These are phyloP conservation scores for Drosophila paramelanica DNA, from an alignment of 2,888 invertebrate species.

Conservation along the genomic window DNA sequence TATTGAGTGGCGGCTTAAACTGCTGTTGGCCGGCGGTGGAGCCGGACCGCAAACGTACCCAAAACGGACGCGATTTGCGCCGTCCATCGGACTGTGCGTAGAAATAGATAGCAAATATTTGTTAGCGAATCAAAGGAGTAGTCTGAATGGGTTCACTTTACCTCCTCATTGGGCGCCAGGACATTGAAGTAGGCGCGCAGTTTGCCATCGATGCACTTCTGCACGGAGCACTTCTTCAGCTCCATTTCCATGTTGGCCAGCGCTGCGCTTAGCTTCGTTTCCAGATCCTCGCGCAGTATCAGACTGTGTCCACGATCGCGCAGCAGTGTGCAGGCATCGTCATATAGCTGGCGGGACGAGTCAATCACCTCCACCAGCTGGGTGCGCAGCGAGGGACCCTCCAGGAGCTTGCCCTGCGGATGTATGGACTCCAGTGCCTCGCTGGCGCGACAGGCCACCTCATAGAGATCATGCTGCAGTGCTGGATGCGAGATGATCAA, in stretches of 20 bases:
- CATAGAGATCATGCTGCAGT: constrained; percentile 90
- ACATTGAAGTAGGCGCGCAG: constrained; percentile 84
- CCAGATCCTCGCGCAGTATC: constrained; percentile 88
- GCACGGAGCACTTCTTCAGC: constrained; percentile 88
- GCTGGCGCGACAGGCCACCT: constrained; percentile 90
- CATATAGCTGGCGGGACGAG: constrained; percentile 87
- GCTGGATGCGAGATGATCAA: constrained; percentile 89
- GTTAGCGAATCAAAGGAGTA: background rate
- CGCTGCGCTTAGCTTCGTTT: constrained; percentile 88
- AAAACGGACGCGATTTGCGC: constrained; percentile 89
- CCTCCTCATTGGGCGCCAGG: constrained; percentile 84
- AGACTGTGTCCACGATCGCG: constrained; percentile 89
- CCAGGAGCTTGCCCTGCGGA: constrained; percentile 92
- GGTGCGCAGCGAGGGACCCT: constrained; percentile 90
- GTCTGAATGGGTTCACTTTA: constrained; percentile 29
- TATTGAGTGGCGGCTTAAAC: constrained; percentile 77
- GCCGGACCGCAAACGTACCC: constrained; percentile 88
- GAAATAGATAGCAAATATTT: background rate
- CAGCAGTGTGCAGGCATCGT: constrained; percentile 90
- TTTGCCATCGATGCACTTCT: constrained; percentile 84
- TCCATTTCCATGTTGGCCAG: constrained; percentile 90
- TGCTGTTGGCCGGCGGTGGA: constrained; percentile 80
- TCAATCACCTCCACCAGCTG: constrained; percentile 88
- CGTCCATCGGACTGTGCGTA: constrained; percentile 85
- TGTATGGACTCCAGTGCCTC: constrained; percentile 90